phyloP scores from a whole-genome alignment of 2,113 vertebrate species.

The Paratilapia polleni region DNA sequence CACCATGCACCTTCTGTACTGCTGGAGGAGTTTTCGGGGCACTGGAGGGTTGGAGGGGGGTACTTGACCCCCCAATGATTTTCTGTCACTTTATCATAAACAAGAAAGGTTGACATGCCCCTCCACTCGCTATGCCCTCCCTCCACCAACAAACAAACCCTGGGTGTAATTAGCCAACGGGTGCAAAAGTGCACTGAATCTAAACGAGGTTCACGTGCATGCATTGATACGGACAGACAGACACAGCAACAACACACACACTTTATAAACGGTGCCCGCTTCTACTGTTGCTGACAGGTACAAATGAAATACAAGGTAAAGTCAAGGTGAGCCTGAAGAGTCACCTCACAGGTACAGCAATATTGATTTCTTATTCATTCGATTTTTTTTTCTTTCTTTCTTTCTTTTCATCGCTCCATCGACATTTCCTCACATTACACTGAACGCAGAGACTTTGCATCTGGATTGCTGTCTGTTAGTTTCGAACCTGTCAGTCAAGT shows the following conservation, averaged over 20 bases:
- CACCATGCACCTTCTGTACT: slow-evolving; percentile 72
- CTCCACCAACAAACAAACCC: slow-evolving; percentile 63
- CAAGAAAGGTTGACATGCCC: slow-evolving; percentile 76
- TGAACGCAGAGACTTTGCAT: slow-evolving; percentile 69
- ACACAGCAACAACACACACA: slow-evolving; percentile 25
- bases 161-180: slow-evolving; percentile 75
- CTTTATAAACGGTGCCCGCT: neutral
- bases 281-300: slow-evolving; percentile 47
- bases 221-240: slow-evolving; percentile 32
- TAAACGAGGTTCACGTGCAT: slow-evolving; percentile 67
- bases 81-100: slow-evolving; percentile 84
- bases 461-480: slow-evolving; percentile 2
- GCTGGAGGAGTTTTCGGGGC: slow-evolving; percentile 75
- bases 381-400: neutral
- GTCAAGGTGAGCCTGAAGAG: slow-evolving; percentile 12
- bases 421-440: slow-evolving; percentile 26
- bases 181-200: slow-evolving; percentile 77
- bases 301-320: slow-evolving; percentile 27
- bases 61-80: slow-evolving; percentile 83
- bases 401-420: neutral
- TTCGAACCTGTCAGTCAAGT: slow-evolving; percentile 33
- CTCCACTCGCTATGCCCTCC: slow-evolving; percentile 34
- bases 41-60: slow-evolving; percentile 58
- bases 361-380: slow-evolving; percentile 48
- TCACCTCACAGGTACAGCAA: slow-evolving; percentile 12